Conservation (phyloP, 35 echinoderm and acorn worm genomes). For the Apostichopus parvimensis region DNA sequence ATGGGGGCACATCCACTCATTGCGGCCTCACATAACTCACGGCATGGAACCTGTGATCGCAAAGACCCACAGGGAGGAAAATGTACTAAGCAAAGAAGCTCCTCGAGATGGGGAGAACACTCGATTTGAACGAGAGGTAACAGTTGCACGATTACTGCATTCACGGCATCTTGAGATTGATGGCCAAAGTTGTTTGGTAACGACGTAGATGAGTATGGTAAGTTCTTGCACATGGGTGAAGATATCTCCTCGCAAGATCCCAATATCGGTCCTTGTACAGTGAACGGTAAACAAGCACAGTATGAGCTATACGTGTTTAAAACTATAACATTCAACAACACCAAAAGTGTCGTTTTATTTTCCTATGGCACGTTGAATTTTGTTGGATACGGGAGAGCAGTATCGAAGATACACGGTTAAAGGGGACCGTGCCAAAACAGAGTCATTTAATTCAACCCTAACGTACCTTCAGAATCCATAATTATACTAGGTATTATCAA, state of each 20-base stretch:
- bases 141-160: constrained; percentile 66
- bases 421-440: too few relatives aligned
- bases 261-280: not conserved
- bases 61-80: constrained; percentile 44
- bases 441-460: too few relatives aligned
- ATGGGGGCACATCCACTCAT: not conserved
- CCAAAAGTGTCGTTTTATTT: too few relatives aligned
- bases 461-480: too few relatives aligned
- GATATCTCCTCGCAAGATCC: not conserved
- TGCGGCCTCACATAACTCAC: constrained; percentile 20
- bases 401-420: too few relatives aligned
- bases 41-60: not conserved
- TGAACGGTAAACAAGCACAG: not conserved
- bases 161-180: constrained; percentile 5
- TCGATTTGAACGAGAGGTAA: constrained; percentile 59
- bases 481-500: too few relatives aligned
- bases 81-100: constrained; percentile 70
- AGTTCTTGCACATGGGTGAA: not conserved
- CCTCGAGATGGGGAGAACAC: constrained; percentile 62
- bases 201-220: not conserved
- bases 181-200: constrained; percentile 27
- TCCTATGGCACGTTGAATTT: too few relatives aligned
- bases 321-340: too few relatives aligned
- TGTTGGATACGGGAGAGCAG: too few relatives aligned
- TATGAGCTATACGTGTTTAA: too few relatives aligned